phyloP scores from a whole-genome alignment of 2,113 vertebrate species.

The Stegastes partitus region DNA sequence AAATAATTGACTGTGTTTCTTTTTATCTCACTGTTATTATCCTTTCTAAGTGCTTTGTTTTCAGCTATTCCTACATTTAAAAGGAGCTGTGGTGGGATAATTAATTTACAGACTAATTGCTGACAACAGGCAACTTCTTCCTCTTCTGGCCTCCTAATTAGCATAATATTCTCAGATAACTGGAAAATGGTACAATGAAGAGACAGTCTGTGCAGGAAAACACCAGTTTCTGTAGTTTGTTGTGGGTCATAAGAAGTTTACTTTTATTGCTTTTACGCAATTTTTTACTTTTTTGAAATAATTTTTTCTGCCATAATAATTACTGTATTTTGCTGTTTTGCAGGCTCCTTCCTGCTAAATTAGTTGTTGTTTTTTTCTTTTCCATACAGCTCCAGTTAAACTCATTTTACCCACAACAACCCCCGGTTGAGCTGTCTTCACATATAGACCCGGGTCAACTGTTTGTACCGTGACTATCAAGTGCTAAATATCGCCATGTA shows the following conservation, averaged over 20 bases:
- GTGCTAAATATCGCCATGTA: background rate
- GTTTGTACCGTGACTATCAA: background rate
- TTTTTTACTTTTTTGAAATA: too few relatives aligned
- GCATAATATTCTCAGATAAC: background rate
- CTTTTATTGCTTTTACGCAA: background rate
- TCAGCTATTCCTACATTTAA: background rate
- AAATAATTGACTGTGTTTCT: background rate
- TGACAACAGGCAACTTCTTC: background rate
- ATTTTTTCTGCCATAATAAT: background rate
- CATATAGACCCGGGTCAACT: background rate
- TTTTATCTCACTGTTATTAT: background rate
- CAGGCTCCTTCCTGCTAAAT: background rate
- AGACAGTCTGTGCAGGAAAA: background rate
- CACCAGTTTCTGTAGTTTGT: background rate
- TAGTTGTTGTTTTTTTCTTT: constrained; percentile 1
- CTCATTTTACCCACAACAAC: background rate
- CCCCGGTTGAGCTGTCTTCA: background rate
- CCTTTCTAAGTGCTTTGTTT: background rate
- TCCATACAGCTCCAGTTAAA: background rate
- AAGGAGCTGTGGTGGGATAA: background rate
- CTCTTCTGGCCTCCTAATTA: background rate
- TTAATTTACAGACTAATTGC: background rate
- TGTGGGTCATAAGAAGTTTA: background rate
- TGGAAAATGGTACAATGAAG: background rate
- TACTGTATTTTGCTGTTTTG: background rate